These are phyloP conservation scores for Paradoxurus hermaphroditus DNA, from an alignment of 2,113 vertebrate species.

Conservation along the genomic window DNA sequence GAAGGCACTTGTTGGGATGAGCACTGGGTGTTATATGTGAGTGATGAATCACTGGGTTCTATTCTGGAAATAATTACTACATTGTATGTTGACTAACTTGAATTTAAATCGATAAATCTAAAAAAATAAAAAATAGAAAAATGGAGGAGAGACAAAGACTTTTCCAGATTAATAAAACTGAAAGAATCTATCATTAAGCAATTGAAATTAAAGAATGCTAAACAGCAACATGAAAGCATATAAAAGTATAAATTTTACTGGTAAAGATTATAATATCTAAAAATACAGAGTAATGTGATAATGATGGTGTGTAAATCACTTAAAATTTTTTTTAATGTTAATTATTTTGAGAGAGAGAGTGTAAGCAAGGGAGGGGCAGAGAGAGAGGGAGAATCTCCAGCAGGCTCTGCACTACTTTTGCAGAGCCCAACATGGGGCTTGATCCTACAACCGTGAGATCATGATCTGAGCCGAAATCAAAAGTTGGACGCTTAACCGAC, in stretches of 20 bases:
- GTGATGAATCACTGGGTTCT: background rate
- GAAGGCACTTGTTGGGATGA: background rate
- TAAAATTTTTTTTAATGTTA: too few relatives aligned
- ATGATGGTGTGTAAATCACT: background rate
- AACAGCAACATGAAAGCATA: background rate
- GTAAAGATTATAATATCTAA: background rate
- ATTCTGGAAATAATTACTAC: background rate
- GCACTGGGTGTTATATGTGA: background rate
- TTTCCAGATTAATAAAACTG: background rate
- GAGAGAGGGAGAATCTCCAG: too few relatives aligned
- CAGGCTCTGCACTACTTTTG: too few relatives aligned
- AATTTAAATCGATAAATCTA: background rate
- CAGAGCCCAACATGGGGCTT: background rate
- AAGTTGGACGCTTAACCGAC: too few relatives aligned
- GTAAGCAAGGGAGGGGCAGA: too few relatives aligned
- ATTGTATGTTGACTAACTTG: background rate
- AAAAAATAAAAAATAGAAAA: background rate
- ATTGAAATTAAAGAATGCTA: background rate
- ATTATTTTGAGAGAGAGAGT: too few relatives aligned
- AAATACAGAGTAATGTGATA: background rate
- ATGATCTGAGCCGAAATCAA: too few relatives aligned
- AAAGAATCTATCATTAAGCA: background rate
- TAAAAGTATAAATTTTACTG: background rate
- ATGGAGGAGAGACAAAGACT: background rate
- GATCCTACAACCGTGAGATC: too few relatives aligned